These are phyloP conservation scores for Bruchidius siliquastri DNA, from an alignment of 2,888 invertebrate genomes.

Conservation along the genomic window DNA sequence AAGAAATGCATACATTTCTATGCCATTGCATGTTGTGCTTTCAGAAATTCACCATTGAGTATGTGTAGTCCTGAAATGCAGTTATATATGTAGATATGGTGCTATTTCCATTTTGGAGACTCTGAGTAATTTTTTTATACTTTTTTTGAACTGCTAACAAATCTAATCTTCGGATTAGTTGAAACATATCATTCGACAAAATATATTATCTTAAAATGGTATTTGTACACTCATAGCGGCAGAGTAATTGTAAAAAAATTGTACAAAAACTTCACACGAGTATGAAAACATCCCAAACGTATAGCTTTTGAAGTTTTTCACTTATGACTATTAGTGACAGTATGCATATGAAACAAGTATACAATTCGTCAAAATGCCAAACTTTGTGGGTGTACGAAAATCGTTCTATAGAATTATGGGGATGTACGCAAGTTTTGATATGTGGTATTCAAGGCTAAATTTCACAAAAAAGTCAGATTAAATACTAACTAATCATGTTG, in stretches of 20 bases:
- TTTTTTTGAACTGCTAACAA: background rate
- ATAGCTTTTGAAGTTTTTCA: too few relatives aligned
- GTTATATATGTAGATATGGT: background rate
- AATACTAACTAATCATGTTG: too few relatives aligned
- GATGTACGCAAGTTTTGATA: background rate
- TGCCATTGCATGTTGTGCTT: background rate
- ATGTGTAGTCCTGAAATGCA: background rate
- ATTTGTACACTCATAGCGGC: background rate
- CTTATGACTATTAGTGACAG: too few relatives aligned
- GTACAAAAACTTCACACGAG: too few relatives aligned
- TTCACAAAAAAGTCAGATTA: constrained; percentile 8
- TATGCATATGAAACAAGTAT: background rate
- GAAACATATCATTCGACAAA: background rate
- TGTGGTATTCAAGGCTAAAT: constrained; percentile 16
- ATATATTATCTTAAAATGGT: background rate
- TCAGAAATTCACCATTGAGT: background rate
- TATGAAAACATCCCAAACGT: too few relatives aligned
- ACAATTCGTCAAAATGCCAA: background rate
- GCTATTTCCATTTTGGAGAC: background rate
- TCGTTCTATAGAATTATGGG: background rate
- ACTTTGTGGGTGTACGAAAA: background rate
- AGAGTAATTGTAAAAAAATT: background rate
- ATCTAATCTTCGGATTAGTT: background rate
- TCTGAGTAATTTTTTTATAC: background rate
- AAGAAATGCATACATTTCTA: too few relatives aligned